These are phyloP conservation scores for Sebastes iracundus DNA, from an alignment of 2,797 vertebrate genomes.

Conservation along the genomic window DNA sequence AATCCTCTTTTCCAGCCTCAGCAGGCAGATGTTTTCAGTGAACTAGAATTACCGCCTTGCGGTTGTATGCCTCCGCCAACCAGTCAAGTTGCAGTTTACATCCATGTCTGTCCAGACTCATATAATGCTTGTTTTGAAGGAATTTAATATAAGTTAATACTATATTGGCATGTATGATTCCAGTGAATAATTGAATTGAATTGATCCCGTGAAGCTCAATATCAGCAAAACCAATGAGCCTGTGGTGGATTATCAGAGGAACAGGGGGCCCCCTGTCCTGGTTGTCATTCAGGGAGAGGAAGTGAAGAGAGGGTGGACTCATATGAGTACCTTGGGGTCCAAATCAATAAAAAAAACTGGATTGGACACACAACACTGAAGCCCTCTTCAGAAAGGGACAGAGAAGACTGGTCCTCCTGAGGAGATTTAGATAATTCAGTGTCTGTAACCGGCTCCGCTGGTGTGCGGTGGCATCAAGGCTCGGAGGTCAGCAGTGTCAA, in stretches of 20 bases:
- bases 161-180: background rate
- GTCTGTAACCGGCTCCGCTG: background rate
- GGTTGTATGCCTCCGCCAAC: background rate
- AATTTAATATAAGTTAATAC: background rate
- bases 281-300: too few relatives aligned
- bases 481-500: background rate
- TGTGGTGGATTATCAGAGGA: too few relatives aligned
- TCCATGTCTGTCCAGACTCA: background rate
- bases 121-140: background rate
- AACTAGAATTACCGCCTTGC: too few relatives aligned
- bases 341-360: background rate
- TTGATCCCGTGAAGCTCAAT: too few relatives aligned
- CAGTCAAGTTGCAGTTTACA: background rate
- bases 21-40: too few relatives aligned
- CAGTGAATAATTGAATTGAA: too few relatives aligned
- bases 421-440: background rate
- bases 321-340: too few relatives aligned
- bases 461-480: background rate
- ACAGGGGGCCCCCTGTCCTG: too few relatives aligned
- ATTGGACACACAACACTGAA: background rate
- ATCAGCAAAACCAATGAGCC: too few relatives aligned
- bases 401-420: background rate
- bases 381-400: background rate
- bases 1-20: background rate
- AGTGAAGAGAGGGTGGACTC: too few relatives aligned